Evolutionary conservation across 2,797 vertebrate species (phyloP).

Genomic region (Odontamblyopus lacepedii): DNA sequence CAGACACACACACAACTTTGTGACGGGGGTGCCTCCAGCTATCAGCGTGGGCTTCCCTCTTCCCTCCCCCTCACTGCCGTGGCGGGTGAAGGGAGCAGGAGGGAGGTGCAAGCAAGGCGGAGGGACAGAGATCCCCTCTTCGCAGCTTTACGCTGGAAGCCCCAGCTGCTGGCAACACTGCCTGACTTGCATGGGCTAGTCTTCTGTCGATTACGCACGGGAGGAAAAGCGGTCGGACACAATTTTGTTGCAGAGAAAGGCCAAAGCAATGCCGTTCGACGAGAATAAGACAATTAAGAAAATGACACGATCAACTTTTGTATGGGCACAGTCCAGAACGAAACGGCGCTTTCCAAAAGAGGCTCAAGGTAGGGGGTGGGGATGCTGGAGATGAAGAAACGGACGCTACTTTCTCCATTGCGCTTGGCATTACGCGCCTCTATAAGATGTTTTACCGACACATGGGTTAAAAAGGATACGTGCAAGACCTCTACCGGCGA

Average conservation of each 20-base stretch:
- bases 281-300: not conserved
- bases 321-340: slow-evolving; percentile 13
- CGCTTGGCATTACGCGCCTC: slow-evolving; percentile 35
- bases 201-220: slow-evolving; percentile 33
- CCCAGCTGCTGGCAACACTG: slow-evolving; percentile 71
- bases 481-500: slow-evolving; percentile 34
- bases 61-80: slow-evolving; percentile 50
- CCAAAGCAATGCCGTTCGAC: not conserved
- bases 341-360: slow-evolving; percentile 36
- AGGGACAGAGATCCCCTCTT: slow-evolving; percentile 63
- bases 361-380: slow-evolving; percentile 46
- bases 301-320: not conserved
- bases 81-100: slow-evolving; percentile 38
- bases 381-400: slow-evolving; percentile 21
- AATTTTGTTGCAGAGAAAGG: slow-evolving; percentile 15
- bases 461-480: slow-evolving; percentile 17
- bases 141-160: slow-evolving; percentile 73
- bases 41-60: slow-evolving; percentile 73
- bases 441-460: slow-evolving; percentile 18
- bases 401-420: slow-evolving; percentile 40
- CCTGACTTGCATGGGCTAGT: slow-evolving; percentile 54
- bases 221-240: slow-evolving; percentile 33
- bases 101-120: slow-evolving; percentile 41
- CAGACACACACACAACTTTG: slow-evolving; percentile 31
- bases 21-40: slow-evolving; percentile 78